These are phyloP conservation scores for Podabrus alpinus DNA, from an alignment of 2,888 invertebrate species.

Conservation along the genomic window DNA sequence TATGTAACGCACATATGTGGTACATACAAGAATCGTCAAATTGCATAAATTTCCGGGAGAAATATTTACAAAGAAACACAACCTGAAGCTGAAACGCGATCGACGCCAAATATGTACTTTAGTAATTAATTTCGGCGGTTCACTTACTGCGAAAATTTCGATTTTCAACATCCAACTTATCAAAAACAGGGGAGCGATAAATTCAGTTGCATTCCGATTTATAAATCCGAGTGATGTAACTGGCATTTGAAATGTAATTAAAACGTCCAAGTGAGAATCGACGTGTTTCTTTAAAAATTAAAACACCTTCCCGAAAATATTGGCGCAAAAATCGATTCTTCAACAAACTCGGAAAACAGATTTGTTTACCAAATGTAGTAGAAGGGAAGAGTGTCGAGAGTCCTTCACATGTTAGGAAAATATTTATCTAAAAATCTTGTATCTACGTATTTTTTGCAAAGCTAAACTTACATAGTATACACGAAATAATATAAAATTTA, in stretches of 20 bases:
- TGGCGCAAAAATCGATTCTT: neutral
- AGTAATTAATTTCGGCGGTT: conserved; percentile 3
- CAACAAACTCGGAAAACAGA: conserved; percentile 7
- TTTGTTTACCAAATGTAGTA: conserved; percentile 24
- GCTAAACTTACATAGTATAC: neutral
- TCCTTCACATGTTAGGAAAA: conserved; percentile 19
- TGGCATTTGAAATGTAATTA: neutral
- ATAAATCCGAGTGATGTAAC: neutral
- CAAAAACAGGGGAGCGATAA: neutral
- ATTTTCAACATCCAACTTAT: conserved; percentile 3
- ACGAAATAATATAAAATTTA: neutral
- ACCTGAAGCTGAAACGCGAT: conserved; percentile 1
- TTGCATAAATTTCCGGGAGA: neutral
- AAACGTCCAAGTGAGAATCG: neutral
- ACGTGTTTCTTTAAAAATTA: neutral
- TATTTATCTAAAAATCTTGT: conserved; percentile 20
- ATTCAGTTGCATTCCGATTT: neutral
- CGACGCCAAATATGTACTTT: conserved; percentile 3
- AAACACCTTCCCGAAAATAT: neutral
- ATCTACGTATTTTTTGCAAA: neutral
- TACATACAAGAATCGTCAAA: neutral
- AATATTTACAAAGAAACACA: conserved; percentile 4
- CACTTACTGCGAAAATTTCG: conserved; percentile 1
- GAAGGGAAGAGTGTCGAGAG: conserved; percentile 22
- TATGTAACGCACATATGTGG: neutral